Evolutionary conservation across 2,888 invertebrate genomes (phyloP).

Genomic region (Drosophila parthenogenetica): DNA sequence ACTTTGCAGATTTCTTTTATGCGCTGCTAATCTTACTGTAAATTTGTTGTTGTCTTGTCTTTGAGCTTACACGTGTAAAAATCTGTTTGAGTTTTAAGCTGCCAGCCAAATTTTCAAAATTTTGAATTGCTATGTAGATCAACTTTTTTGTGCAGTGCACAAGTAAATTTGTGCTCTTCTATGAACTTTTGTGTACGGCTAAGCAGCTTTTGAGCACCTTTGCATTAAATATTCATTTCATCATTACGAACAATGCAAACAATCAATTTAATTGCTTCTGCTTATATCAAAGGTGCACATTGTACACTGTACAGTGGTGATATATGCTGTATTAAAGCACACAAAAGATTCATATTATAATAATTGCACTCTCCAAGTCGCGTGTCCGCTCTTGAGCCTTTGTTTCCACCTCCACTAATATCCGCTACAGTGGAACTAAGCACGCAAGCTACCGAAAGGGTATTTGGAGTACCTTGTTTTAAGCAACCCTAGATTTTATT

Average conservation of each 20-base stretch:
- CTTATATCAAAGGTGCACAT: conserved; percentile 12
- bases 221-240: conserved; percentile 43
- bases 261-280: conserved; percentile 62
- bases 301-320: neutral
- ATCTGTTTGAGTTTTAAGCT: no score
- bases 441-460: conserved; percentile 52
- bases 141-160: no score
- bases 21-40: no score
- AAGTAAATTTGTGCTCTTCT: no score
- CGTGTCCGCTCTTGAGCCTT: conserved; percentile 63
- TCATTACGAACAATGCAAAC: conserved; percentile 22
- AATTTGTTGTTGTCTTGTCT: no score
- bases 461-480: conserved; percentile 1
- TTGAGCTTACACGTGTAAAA: no score
- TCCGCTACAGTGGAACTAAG: conserved; percentile 42
- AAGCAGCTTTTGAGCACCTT: no score
- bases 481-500: neutral
- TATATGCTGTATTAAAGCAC: neutral
- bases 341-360: conserved; percentile 13
- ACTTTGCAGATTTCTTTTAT: no score
- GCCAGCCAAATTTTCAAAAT: no score
- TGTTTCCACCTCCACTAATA: conserved; percentile 61
- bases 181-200: no score
- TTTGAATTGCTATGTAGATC: no score
- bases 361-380: conserved; percentile 47